Conservation (phyloP, 2,113 vertebrate genomes). For the Alethe diademata region DNA sequence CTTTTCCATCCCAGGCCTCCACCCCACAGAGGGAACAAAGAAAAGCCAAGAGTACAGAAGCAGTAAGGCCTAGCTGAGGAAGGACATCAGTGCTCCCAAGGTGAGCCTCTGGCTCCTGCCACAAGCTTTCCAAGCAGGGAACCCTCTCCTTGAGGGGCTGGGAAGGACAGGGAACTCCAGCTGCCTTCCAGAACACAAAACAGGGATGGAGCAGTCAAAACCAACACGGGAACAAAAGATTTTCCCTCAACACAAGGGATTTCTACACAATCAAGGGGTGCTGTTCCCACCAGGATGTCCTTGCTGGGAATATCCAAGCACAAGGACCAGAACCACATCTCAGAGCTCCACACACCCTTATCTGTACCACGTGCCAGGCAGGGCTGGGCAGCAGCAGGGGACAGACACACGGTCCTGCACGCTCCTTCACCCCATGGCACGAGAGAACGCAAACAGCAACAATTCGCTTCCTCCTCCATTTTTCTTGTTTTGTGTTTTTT, state of each 20-base stretch:
- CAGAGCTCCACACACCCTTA: background rate
- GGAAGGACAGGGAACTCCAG: background rate
- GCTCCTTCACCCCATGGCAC: slow-evolving; percentile 8
- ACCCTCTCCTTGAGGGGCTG: background rate
- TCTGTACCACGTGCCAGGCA: background rate
- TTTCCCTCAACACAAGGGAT: background rate
- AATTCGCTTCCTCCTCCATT: background rate
- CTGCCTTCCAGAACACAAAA: background rate
- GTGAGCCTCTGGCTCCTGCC: background rate
- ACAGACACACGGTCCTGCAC: background rate
- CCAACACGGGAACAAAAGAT: background rate
- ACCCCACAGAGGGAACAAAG: background rate
- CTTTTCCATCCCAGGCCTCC: background rate
- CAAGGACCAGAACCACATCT: background rate
- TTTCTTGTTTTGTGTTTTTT: background rate
- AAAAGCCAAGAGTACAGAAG: background rate
- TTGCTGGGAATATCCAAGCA: background rate
- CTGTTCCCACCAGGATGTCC: background rate
- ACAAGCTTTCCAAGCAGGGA: background rate
- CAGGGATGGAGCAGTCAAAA: background rate
- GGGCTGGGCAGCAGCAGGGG: background rate
- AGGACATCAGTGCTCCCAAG: background rate
- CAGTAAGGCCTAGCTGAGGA: background rate
- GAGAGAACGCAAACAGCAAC: background rate
- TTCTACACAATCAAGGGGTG: background rate